A percentile compares a stretch with the other conserved stretches of the same genome.
These are phyloP conservation scores for Carterocephalus palaemon DNA, from an alignment of 2,888 invertebrate species.

Conservation along the genomic window DNA sequence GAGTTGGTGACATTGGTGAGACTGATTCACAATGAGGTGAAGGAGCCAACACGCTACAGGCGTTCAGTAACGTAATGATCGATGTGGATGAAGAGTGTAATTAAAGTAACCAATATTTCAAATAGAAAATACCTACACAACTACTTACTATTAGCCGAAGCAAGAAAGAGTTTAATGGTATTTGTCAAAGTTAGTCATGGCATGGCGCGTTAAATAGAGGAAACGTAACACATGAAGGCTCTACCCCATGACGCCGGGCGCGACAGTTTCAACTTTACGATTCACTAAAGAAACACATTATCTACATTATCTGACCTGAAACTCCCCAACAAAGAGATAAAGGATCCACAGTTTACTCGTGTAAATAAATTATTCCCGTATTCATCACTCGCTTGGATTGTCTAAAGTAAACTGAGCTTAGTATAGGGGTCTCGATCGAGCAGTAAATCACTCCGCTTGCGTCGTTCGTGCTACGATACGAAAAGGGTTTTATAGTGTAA, in stretches of 20 bases:
- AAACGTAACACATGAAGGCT: constrained; percentile 9
- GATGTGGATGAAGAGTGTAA: too few species aligned
- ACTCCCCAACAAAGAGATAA: constrained; percentile 70
- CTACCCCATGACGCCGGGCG: constrained; percentile 46
- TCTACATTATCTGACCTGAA: constrained; percentile 71
- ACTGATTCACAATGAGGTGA: too few species aligned
- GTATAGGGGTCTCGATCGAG: constrained; percentile 51
- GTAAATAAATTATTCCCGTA: constrained; percentile 73
- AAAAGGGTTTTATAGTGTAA: constrained; percentile 62
- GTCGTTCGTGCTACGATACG: constrained; percentile 54
- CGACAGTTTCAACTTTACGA: constrained; percentile 56
- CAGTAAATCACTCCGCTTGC: constrained; percentile 64
- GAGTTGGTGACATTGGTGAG: too few species aligned
- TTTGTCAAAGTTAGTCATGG: too few species aligned
- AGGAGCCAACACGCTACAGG: too few species aligned
- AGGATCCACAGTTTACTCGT: constrained; percentile 62
- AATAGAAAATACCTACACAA: too few species aligned
- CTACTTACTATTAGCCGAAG: too few species aligned
- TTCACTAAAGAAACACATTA: constrained; percentile 69
- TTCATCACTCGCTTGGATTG: constrained; percentile 54
- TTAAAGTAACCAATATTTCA: too few species aligned
- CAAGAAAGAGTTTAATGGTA: too few species aligned
- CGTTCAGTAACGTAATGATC: too few species aligned
- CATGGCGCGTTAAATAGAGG: background rate
- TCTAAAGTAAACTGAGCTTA: constrained; percentile 67